Base-by-base conservation (phyloP, 1,140 invertebrate genomes). In the Tribolium castaneum region DNA sequence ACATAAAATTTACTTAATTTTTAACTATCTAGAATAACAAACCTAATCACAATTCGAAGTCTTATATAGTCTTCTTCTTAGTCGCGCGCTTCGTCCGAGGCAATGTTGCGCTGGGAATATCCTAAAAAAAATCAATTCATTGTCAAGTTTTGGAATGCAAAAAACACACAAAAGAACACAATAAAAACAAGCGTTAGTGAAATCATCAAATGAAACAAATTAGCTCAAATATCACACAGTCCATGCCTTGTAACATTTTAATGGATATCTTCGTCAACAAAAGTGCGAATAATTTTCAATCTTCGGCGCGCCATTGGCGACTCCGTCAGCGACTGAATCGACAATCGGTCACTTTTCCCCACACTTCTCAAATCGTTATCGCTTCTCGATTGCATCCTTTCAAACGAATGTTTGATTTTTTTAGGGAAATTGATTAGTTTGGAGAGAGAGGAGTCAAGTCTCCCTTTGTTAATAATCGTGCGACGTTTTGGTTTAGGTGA, bases 51-150 rank as follows among this genome's bases (percentile, higher is more conserved):
- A 66, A 62, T 62, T 62, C 34, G 56, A 30, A 66, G 59, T 66
- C 59, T 66, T 66, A 66, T 13, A 66, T 30, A 77, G 85, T 85
- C 80, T 86, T 86, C 79, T 86, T 86, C 79, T 86, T 86, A 1
- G 76, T 79, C 45, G 85, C 54, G 74, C 86, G 86, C 73, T 86
- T 87, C 79, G 80, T 78, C 76, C 86, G 81, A 71, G 86, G 86
- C 75, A 87, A 79, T 13, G 86, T 87, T 59, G 86, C 85, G 82
- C 83, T 84, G 70, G 81, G 73, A 30, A 80, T 76, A 50, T 85
- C 84, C 85, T 86, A 79, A 78, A 30, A 30, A 30, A 30, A 4
- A 30, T 6, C 25, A 30, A 30, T 0, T 30, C 25, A 30, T 30
- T 30, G 6, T 6, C 25, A 30, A 30, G 25, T 30, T 30, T 6